Evolutionary conservation across 1,140 invertebrate genomes (phyloP), one percentile per base, ranked within the genome.

Genomic region (Drosophila truncata): DNA sequence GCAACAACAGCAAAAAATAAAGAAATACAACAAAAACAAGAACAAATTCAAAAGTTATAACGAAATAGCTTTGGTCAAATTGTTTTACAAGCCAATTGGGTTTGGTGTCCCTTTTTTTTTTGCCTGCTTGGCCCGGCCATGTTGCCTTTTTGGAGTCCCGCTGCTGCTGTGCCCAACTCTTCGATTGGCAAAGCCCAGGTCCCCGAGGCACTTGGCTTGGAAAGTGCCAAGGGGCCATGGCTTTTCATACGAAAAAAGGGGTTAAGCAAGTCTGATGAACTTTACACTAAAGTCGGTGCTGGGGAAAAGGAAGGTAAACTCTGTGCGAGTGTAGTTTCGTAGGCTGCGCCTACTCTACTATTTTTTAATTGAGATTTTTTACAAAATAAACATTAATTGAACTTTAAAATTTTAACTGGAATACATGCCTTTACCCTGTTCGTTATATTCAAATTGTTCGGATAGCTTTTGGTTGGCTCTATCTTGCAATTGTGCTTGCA

Each of bases 41-140:
- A 50, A 54, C 14, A 72, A 67, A 72, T 18, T 63, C 52, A 70
- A 66, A 87, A 87, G 76, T 83, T 87, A 72, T 82, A 82, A 87
- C 75, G 58, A 82, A 87, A 86, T 87, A 60, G 83, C 70, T 69
- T 80, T 78, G 71, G 60, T 79, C 67, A 87, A 87, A 87, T 88
- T 77, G 80, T 87, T 82, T 87, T 77, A 82, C 52, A 78, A 78
- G 75, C 76, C 76, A 78, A 78, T 78, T 78, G 76, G 76, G 74
- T 78, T 64, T 63, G 37, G 69, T 71, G 66, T 80, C 50, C 79
- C 54, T 72, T 76, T 79, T 65, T 66, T 13, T 29, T 29, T 5
- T n/a, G n/a, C n/a, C n/a, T n/a, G n/a, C n/a, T n/a, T n/a, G n/a
- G n/a, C n/a, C 8, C 13, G 27, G 29, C 42, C 13, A 10, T 35